These are phyloP conservation scores for Linurgus olivaceus DNA, from an alignment of 2,797 vertebrate species.

Conservation along the genomic window DNA sequence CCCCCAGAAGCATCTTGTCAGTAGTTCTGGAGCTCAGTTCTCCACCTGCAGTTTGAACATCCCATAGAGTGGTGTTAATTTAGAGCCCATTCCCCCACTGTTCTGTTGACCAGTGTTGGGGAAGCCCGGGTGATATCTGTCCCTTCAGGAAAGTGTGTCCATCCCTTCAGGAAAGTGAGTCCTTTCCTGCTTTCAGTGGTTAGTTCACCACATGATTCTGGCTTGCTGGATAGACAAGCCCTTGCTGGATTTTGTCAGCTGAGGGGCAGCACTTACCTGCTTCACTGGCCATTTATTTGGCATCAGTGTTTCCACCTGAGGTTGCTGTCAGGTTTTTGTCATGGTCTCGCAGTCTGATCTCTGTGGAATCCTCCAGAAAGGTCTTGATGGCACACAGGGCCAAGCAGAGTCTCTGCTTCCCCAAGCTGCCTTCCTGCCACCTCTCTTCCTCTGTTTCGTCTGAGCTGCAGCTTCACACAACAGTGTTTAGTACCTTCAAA, in stretches of 20 bases:
- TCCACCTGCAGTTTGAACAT: conserved; percentile 1
- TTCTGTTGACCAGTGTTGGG: not conserved
- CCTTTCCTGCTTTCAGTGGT: not conserved
- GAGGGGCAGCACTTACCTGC: not conserved
- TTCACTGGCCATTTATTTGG: not conserved
- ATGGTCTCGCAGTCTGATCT: not conserved
- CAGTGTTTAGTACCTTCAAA: conserved; percentile 59
- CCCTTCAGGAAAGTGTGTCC: not conserved
- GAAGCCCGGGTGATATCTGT: not conserved
- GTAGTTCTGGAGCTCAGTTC: not conserved
- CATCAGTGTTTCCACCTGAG: not conserved
- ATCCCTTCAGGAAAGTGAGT: not conserved
- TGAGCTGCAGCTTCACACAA: conserved; percentile 25
- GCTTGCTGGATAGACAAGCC: not conserved
- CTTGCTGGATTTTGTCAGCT: not conserved
- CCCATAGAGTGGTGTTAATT: not conserved
- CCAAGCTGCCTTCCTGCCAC: not conserved
- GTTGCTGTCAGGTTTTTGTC: not conserved
- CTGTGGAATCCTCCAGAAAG: not conserved
- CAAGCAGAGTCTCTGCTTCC: not conserved
- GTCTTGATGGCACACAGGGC: not conserved
- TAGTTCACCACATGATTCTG: not conserved
- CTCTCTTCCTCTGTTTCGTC: not conserved
- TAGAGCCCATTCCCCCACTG: fast-evolving
- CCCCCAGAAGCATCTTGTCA: conserved; percentile 20